Evolutionary conservation across 2,888 invertebrate genomes (phyloP).

Genomic region (Sinopyrophorus schimmeli): DNA sequence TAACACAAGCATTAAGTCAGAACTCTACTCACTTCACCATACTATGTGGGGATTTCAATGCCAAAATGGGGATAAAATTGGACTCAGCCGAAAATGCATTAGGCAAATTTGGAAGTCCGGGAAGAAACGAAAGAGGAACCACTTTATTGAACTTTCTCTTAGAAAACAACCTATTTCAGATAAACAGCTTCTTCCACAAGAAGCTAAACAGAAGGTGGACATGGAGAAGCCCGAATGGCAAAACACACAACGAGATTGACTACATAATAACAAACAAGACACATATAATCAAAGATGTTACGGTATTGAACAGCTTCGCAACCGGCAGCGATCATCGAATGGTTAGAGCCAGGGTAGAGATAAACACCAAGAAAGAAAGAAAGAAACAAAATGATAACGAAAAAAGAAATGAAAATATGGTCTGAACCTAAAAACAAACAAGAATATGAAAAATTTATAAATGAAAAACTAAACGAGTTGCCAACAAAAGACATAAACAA

Average conservation of each 20-base stretch:
- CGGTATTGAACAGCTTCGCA: not conserved
- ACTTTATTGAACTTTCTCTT: not conserved
- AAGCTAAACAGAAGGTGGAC: slow-evolving; percentile 4
- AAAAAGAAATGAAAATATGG: not conserved
- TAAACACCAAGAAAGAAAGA: not conserved
- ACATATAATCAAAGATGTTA: slow-evolving; percentile 3
- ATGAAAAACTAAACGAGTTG: not conserved
- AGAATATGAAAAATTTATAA: not conserved
- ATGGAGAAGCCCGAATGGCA: not conserved
- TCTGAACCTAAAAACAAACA: not conserved
- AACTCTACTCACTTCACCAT: too few relatives aligned
- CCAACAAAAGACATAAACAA: not conserved
- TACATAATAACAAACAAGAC: not conserved
- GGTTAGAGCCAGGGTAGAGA: not conserved
- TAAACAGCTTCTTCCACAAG: slow-evolving; percentile 8
- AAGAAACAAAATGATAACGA: not conserved
- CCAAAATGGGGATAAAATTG: slow-evolving; percentile 2
- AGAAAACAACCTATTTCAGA: not conserved
- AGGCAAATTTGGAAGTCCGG: not conserved
- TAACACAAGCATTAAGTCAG: too few relatives aligned
- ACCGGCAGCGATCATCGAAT: slow-evolving; percentile 1
- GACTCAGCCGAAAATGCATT: slow-evolving; percentile 1
- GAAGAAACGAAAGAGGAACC: not conserved
- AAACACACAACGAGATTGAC: not conserved
- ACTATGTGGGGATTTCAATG: too few relatives aligned